Conservation (phyloP, 2,797 vertebrate genomes). For the Micropoecilia bifurca region DNA sequence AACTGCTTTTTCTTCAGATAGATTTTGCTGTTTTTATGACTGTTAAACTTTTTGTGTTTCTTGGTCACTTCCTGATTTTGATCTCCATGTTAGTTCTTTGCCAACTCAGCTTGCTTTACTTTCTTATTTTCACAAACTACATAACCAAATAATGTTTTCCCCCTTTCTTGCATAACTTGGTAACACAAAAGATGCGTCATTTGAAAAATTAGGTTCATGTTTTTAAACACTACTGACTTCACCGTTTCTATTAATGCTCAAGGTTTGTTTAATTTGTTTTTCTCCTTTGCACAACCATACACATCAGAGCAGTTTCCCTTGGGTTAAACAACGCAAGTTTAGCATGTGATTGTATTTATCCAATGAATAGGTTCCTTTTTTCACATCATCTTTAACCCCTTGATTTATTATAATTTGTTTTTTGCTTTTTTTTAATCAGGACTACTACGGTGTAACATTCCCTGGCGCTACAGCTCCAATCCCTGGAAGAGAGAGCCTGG, state of each 20-base stretch:
- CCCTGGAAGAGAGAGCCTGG: constrained; percentile 91
- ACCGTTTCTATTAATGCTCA: background rate
- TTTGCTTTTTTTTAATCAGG: constrained; percentile 80
- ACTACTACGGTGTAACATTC: constrained; percentile 98
- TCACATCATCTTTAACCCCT: background rate
- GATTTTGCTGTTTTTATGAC: background rate
- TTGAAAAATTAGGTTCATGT: background rate
- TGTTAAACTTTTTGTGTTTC: background rate
- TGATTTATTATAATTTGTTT: background rate
- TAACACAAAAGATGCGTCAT: background rate
- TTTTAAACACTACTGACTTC: background rate
- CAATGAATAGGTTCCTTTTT: background rate
- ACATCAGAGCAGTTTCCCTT: background rate
- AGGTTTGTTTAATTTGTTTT: background rate
- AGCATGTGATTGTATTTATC: background rate
- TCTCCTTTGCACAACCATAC: background rate
- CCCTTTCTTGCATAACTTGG: background rate
- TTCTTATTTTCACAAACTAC: background rate
- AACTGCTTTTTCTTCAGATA: background rate
- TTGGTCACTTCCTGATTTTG: background rate
- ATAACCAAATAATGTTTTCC: background rate
- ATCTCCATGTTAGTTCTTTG: background rate
- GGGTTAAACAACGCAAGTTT: background rate
- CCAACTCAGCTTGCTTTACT: background rate
- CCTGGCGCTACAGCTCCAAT: constrained; percentile 90